Conservation (phyloP, 2,888 invertebrate genomes). For the Noctua comes region DNA sequence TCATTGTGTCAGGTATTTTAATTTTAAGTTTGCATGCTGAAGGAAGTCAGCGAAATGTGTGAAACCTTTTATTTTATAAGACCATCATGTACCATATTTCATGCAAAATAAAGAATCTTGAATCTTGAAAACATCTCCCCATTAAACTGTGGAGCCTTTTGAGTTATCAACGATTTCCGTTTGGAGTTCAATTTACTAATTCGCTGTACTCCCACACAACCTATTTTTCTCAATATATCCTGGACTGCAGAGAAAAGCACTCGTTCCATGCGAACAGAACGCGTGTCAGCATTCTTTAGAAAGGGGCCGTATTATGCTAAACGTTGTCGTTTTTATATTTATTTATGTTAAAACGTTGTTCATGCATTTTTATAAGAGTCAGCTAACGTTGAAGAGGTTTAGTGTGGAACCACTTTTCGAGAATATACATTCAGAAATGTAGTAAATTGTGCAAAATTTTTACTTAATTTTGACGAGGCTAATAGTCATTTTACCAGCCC, state of each 20-base stretch:
- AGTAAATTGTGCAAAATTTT: background rate
- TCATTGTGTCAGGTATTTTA: no score
- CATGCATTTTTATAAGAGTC: conserved; percentile 30
- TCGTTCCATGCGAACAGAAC: conserved; percentile 24
- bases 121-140: no score
- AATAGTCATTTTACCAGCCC: background rate
- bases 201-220: background rate
- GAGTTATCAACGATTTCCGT: background rate
- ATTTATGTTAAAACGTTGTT: conserved; percentile 32
- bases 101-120: no score
- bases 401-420: background rate
- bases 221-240: conserved; percentile 8
- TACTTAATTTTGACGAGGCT: background rate
- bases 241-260: conserved; percentile 21
- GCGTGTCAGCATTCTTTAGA: conserved; percentile 48
- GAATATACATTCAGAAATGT: background rate
- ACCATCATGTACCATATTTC: no score
- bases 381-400: conserved; percentile 5
- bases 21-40: no score
- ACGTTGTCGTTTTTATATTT: conserved; percentile 31
- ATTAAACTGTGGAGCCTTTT: no score
- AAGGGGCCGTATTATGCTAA: conserved; percentile 42
- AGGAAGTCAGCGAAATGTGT: no score
- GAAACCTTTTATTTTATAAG: no score
- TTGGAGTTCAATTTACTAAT: background rate